Conservation (phyloP, 2,797 vertebrate species). For the Semaprochilodus insignis region DNA sequence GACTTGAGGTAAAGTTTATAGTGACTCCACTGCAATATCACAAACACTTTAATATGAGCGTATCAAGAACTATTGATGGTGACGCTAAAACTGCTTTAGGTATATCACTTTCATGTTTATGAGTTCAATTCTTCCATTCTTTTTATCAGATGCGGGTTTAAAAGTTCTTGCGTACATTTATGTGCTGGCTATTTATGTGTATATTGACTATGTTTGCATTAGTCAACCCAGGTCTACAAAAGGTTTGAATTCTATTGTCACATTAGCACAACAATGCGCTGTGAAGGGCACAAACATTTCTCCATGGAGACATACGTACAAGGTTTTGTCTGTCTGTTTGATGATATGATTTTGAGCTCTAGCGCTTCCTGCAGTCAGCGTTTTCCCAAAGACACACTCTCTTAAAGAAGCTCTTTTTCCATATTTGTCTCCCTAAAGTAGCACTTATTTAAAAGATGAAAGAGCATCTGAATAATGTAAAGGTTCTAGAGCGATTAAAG, state of each 20-base stretch:
- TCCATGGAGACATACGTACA: not conserved
- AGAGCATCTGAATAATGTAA: too few relatives aligned
- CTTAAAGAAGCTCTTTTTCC: not conserved
- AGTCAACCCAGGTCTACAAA: constrained; percentile 19
- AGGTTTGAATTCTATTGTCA: constrained; percentile 17
- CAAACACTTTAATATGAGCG: not conserved
- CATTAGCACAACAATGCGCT: constrained; percentile 36
- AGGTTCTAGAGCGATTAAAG: too few relatives aligned
- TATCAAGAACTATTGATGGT: not conserved
- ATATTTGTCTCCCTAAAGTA: not conserved
- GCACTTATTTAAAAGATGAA: too few relatives aligned
- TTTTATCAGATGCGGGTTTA: constrained; percentile 5
- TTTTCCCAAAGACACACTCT: not conserved
- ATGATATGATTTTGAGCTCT: not conserved
- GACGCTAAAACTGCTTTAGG: not conserved
- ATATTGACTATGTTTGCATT: too few relatives aligned
- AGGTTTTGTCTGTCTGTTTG: not conserved
- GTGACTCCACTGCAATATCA: not conserved
- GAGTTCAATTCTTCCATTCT: constrained; percentile 14
- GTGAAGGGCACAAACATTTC: constrained; percentile 13
- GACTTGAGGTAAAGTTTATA: not conserved
- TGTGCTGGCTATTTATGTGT: constrained; percentile 33
- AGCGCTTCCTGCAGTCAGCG: not conserved
- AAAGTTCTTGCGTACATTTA: constrained; percentile 11
- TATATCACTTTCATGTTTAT: constrained; percentile 2